Percentiles rank a stretch among this genome's conserved stretches.
Evolutionary conservation across 2,113 vertebrate species (phyloP).

Genomic region (Macaca fascicularis): T2T-MFA8v1.1 NC_088388.1:4077001-4077500

Average conservation of each 20-base stretch:
- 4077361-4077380: rapidly evolving
- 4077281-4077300: not conserved
- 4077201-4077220: not conserved
- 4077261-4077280: rapidly evolving
- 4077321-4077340: rapidly evolving
- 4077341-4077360: rapidly evolving
- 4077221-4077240: rapidly evolving
- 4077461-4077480: rapidly evolving
- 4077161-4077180: not conserved
- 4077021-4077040: rapidly evolving
- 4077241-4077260: not conserved
- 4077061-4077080: rapidly evolving
- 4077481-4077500: rapidly evolving
- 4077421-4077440: not conserved
- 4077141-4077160: rapidly evolving
- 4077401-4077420: not conserved
- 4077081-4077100: rapidly evolving
- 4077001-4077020: rapidly evolving
- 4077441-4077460: not conserved
- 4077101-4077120: rapidly evolving
- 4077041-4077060: rapidly evolving
- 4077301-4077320: rapidly evolving
- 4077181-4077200: rapidly evolving
- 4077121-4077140: too few species aligned
- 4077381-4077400: rapidly evolving